phyloP scores from a whole-genome alignment of 1,140 invertebrate genomes.

The Drosophila saltans region DNA sequence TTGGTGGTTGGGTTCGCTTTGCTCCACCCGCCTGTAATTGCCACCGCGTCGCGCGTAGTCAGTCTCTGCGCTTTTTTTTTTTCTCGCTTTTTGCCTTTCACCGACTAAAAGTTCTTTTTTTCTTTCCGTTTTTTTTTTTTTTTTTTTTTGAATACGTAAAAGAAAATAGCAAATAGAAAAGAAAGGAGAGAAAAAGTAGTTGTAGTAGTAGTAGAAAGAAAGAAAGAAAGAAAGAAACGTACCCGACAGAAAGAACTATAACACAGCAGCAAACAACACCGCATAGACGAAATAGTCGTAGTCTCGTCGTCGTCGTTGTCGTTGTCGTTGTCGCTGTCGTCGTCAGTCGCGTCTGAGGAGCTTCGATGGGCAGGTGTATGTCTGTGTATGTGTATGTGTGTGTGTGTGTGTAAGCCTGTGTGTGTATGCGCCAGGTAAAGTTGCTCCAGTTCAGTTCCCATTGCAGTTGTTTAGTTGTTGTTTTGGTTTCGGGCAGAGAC shows the following conservation, averaged over 20 bases:
- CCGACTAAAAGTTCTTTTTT: conserved; percentile 38
- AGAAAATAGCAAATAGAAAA: conserved; percentile 40
- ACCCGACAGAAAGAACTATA: conserved; percentile 43
- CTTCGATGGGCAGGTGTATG: conserved; percentile 74
- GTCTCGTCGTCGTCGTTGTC: conserved; percentile 40
- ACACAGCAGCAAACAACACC: conserved; percentile 19
- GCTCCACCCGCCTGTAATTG: conserved; percentile 63
- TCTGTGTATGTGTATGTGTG: conserved; percentile 21
- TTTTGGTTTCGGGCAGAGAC: conserved; percentile 19
- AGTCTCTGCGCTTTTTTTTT: conserved; percentile 44
- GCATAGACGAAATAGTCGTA: conserved; percentile 72
- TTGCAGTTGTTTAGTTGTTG: conserved; percentile 13
- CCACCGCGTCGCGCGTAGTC: conserved; percentile 52
- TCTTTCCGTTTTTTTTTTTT: conserved; percentile 32
- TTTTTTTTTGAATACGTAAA: conserved; percentile 56
- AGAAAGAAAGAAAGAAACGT: conserved; percentile 2
- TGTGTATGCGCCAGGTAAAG: conserved; percentile 71
- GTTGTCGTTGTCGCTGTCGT: conserved; percentile 49
- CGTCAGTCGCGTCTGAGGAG: conserved; percentile 82
- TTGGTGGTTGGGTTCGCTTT: conserved; percentile 48
- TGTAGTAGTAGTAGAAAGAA: too few relatives aligned
- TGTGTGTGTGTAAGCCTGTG: too few relatives aligned
- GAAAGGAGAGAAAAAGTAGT: conserved; percentile 12
- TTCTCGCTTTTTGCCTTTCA: conserved; percentile 36
- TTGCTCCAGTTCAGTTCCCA: conserved; percentile 44